Percentiles rank a stretch among this genome's conserved stretches.
Conservation (phyloP, 1,140 invertebrate genomes). For the Sycophila sp. region DNA sequence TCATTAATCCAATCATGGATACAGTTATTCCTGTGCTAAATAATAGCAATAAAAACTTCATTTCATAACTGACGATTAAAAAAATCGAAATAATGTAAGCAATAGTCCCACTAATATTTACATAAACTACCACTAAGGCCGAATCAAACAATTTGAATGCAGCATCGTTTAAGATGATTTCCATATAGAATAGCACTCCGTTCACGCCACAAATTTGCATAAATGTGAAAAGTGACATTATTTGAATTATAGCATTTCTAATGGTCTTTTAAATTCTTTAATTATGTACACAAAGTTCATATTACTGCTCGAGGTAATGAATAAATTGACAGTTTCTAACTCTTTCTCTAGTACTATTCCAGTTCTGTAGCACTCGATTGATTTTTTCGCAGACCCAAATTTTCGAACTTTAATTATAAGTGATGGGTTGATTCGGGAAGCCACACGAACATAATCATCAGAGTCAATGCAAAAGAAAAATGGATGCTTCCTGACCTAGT, state of each 20-base stretch:
- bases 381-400: slow-evolving; percentile 68
- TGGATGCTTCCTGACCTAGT: not conserved
- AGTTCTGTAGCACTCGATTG: slow-evolving; percentile 45
- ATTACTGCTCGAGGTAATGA: not conserved
- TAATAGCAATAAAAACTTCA: slow-evolving; percentile 73
- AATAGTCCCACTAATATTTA: slow-evolving; percentile 73
- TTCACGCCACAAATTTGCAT: slow-evolving; percentile 82
- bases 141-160: slow-evolving; percentile 63
- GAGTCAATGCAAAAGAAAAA: slow-evolving; percentile 48
- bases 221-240: slow-evolving; percentile 74
- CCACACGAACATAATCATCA: slow-evolving; percentile 51
- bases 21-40: slow-evolving; percentile 69
- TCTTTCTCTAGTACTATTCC: slow-evolving; percentile 9
- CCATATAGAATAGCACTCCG: slow-evolving; percentile 77
- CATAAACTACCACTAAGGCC: slow-evolving; percentile 70
- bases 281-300: not conserved
- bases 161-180: slow-evolving; percentile 74
- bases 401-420: slow-evolving; percentile 68
- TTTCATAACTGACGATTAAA: slow-evolving; percentile 76
- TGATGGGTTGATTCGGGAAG: slow-evolving; percentile 80
- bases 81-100: slow-evolving; percentile 62
- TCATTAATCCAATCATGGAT: slow-evolving; percentile 67
- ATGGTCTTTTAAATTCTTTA: not conserved
- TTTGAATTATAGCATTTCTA: slow-evolving; percentile 72
- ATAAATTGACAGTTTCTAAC: slow-evolving; percentile 13